Evolutionary conservation across 2,888 invertebrate species (phyloP), one percentile per base, ranked within the genome.

Genomic region (Cheilosia grossa): DNA sequence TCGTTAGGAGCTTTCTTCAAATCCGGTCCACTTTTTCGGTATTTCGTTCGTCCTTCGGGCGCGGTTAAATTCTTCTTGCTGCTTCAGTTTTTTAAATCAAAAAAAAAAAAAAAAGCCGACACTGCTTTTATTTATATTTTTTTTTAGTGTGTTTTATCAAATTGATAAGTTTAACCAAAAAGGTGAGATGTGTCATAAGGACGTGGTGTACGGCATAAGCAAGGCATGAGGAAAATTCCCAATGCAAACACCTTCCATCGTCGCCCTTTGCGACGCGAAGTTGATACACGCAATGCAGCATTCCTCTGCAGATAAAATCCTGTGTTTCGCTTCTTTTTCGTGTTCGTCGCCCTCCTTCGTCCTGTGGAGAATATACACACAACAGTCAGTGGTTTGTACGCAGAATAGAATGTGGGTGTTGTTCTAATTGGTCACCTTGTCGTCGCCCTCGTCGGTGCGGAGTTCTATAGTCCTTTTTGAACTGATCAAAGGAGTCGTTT

Each of bases 211-310:
- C 24, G 21, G 24, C 44, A 37, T 58, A 40, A 56, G 51, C 51
- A 42, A n/a, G 72, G 66, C 61, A 67, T 73, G 69, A 44, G 74
- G 44, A 74, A 69, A 59, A 67, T 63, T 74, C 30, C 58, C 59
- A 69, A 79, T 40, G 74, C 44, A 74, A 81, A 85, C 75, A 75
- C 59, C 63, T 81, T 77, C 27, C 19, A 51, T 51, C 24, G 21
- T 51, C 51, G 30, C 67, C 61, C 70, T 37, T 58, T 75, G 30
- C 49, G 49, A 33, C 54, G 72, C 66, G 51, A 77, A 85, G 67
- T 77, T 73, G 74, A 82, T 82, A 86, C 87, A 87, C 87, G 88
- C 88, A 88, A 78, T 88, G 88, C 88, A 88, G 88, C 87, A 87
- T 67, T 87, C 86, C 83, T 87, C 87, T 88, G 88, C 88, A 88